Percentiles rank a stretch among this genome's conserved stretches.
Conservation (phyloP, 2,888 invertebrate genomes). For the Cerastoderma edule region DNA sequence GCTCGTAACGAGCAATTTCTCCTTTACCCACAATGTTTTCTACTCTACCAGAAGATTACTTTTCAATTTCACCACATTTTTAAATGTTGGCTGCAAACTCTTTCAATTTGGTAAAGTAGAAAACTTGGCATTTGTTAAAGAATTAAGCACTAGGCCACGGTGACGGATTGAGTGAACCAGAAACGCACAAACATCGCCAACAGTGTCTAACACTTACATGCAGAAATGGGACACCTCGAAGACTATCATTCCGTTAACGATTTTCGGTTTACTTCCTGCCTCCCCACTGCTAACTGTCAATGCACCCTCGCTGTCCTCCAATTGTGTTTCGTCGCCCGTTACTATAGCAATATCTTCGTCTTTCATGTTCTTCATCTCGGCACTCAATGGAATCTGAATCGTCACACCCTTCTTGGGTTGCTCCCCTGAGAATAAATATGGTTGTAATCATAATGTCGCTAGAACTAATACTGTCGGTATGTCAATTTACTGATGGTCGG, state of each 20-base stretch:
- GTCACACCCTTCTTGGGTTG: constrained; percentile 48
- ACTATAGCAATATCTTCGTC: constrained; percentile 37
- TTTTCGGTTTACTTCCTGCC: constrained; percentile 25
- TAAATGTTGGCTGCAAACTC: too few species aligned
- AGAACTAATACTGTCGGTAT: too few species aligned
- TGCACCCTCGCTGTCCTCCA: constrained; percentile 3
- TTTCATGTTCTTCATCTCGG: constrained; percentile 22
- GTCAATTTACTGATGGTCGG: too few species aligned
- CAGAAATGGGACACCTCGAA: constrained; percentile 58
- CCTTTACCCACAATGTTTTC: too few species aligned
- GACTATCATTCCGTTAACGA: constrained; percentile 39
- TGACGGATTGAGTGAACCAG: not conserved
- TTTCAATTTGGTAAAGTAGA: too few species aligned
- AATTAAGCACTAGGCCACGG: too few species aligned
- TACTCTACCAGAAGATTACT: too few species aligned
- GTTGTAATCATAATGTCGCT: too few species aligned
- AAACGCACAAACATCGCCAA: not conserved
- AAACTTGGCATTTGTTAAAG: too few species aligned
- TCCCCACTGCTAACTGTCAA: constrained; percentile 39
- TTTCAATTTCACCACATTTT: too few species aligned
- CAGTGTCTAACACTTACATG: constrained; percentile 34
- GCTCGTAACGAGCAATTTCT: too few species aligned
- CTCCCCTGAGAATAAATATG: constrained; percentile 23
- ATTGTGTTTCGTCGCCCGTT: constrained; percentile 31
- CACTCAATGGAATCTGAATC: constrained; percentile 45